Evolutionary conservation across 2,113 vertebrate genomes (phyloP).

Genomic region (Oceanodroma tethys): DNA sequence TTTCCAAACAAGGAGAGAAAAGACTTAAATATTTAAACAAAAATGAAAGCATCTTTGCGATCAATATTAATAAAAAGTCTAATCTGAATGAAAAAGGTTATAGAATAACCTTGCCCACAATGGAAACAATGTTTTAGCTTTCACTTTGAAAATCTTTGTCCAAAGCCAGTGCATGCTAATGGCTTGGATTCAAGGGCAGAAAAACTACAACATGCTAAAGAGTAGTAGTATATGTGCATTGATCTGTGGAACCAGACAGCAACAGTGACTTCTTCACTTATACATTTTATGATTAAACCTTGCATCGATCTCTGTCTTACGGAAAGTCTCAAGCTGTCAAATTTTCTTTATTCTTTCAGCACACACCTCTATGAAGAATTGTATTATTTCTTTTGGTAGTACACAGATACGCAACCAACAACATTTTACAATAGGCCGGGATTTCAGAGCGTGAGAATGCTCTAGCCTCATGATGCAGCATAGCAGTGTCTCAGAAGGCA

Average conservation of each 20-base stretch:
- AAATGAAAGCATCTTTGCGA: background rate
- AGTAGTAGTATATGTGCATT: background rate
- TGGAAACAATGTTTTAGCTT: background rate
- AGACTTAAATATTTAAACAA: background rate
- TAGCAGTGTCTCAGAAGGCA: background rate
- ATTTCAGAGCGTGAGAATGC: background rate
- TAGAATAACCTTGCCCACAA: background rate
- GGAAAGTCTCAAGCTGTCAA: background rate
- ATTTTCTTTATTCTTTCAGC: background rate
- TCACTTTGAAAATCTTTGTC: background rate
- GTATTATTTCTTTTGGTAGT: background rate
- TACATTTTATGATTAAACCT: background rate
- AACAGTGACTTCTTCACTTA: background rate
- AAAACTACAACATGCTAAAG: background rate
- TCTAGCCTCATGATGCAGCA: background rate
- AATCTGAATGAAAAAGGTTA: background rate
- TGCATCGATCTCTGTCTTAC: background rate
- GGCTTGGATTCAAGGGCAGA: background rate
- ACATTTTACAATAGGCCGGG: background rate
- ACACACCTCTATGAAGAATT: background rate
- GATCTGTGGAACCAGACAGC: background rate
- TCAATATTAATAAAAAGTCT: background rate
- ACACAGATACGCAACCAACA: background rate
- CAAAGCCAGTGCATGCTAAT: background rate
- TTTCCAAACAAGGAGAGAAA: background rate